Percentiles rank a stretch among this genome's conserved stretches.
Evolutionary conservation across 2,888 invertebrate species (phyloP).

Genomic region (Rhogogaster chlorosoma): DNA sequence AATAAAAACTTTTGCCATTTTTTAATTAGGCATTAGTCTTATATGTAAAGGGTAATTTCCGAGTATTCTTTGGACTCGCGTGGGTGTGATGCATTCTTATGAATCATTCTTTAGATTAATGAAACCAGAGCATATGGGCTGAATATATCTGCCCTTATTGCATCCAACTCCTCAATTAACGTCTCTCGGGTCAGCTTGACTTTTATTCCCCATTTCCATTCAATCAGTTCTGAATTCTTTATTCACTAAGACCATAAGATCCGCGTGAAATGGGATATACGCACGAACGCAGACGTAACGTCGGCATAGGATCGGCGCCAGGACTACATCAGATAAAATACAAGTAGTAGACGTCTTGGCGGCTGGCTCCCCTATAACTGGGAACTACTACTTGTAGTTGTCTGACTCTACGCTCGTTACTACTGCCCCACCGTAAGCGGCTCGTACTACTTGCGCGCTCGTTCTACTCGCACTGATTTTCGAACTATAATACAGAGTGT

Average conservation of each 20-base stretch:
- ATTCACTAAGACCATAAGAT: neutral
- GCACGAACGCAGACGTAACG: neutral
- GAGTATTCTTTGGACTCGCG: neutral
- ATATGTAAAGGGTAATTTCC: too few relatives aligned
- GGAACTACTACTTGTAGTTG: slow-evolving; percentile 26
- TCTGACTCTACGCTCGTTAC: slow-evolving; percentile 25
- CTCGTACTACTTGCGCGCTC: slow-evolving; percentile 6
- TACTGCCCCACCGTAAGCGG: slow-evolving; percentile 3
- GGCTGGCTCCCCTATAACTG: slow-evolving; percentile 3
- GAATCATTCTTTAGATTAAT: neutral
- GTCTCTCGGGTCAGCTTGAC: neutral
- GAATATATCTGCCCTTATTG: neutral
- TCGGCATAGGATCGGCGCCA: slow-evolving; percentile 3
- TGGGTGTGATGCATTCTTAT: neutral
- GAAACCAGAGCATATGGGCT: neutral
- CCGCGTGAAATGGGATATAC: neutral
- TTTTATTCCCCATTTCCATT: neutral
- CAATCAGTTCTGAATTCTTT: neutral
- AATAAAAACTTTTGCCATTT: too few relatives aligned
- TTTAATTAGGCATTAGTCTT: too few relatives aligned
- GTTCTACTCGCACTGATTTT: neutral
- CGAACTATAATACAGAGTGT: neutral
- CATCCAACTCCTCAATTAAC: neutral
- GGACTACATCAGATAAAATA: slow-evolving; percentile 28
- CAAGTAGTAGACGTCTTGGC: slow-evolving; percentile 35